Conservation (phyloP, 2,888 invertebrate genomes). For the Sesamia inferens region DNA sequence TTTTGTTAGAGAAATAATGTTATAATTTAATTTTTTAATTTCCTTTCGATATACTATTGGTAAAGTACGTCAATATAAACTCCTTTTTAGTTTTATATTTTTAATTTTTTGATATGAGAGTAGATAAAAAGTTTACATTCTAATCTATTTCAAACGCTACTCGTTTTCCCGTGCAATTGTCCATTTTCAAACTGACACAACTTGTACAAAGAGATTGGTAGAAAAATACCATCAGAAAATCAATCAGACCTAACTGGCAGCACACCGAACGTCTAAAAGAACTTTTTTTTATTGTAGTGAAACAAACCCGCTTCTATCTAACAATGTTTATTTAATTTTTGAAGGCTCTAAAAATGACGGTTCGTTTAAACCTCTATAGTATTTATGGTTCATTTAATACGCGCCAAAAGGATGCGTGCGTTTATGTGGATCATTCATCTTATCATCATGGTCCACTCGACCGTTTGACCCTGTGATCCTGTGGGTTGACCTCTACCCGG, state of each 20-base stretch:
- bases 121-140: no score
- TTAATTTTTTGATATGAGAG: no score
- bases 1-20: no score
- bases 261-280: constrained; percentile 23
- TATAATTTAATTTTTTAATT: no score
- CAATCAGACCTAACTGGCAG: constrained; percentile 20
- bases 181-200: constrained; percentile 35
- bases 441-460: constrained; percentile 45
- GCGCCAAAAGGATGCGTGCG: constrained; percentile 19
- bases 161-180: constrained; percentile 14
- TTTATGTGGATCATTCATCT: constrained; percentile 39
- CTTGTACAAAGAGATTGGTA: constrained; percentile 5
- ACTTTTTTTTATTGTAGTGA: constrained; percentile 16
- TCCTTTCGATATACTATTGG: no score
- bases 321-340: constrained; percentile 11
- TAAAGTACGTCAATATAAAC: no score
- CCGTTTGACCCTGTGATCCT: constrained; percentile 35
- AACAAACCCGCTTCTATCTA: constrained; percentile 5
- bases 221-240: constrained; percentile 54
- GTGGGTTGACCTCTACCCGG: constrained; percentile 25
- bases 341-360: neutral
- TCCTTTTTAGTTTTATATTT: no score
- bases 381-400: constrained; percentile 1
- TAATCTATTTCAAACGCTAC: neutral
- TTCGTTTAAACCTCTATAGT: constrained; percentile 9